phyloP scores from a whole-genome alignment of 2,797 vertebrate species.

The Microctenopoma lineatum region DNA sequence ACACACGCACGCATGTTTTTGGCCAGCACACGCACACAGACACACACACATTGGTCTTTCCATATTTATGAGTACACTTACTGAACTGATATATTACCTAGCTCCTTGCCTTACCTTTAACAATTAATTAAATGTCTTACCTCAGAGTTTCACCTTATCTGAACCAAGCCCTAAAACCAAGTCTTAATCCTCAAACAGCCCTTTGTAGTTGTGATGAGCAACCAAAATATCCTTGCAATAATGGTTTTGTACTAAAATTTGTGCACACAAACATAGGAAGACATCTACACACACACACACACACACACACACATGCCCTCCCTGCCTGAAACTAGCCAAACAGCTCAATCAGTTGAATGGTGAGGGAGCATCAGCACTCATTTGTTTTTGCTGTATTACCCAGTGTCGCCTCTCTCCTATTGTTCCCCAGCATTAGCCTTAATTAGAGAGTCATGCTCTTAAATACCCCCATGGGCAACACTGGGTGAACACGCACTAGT shows the following conservation, averaged over 20 bases:
- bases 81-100: neutral
- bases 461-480: constrained; percentile 86
- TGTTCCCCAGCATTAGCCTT: constrained; percentile 86
- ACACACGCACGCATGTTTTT: constrained; percentile 48
- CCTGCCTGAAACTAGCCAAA: constrained; percentile 49
- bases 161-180: neutral
- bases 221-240: neutral
- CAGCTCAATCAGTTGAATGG: constrained; percentile 68
- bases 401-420: constrained; percentile 76
- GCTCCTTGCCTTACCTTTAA: neutral
- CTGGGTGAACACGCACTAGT: constrained; percentile 79
- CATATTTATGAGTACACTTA: neutral
- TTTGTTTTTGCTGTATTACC: constrained; percentile 82
- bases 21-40: constrained; percentile 17
- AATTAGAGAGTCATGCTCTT: constrained; percentile 87
- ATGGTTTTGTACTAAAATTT: neutral
- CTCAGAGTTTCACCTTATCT: neutral
- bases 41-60: constrained; percentile 11
- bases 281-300: constrained; percentile 42
- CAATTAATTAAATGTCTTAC: neutral
- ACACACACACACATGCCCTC: neutral
- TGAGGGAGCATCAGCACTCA: constrained; percentile 74
- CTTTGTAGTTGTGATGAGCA: neutral
- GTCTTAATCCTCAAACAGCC: too few relatives aligned
- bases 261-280: neutral